A percentile compares a stretch with the other conserved stretches of the same genome.
phyloP scores from a whole-genome alignment of 2,113 vertebrate species.

The Sus scrofa region T2T-Sscrofa CM000812.6:15085501-15086000 shows the following conservation, averaged over 20 bases:
- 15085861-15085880: neutral
- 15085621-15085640: neutral
- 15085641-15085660: neutral
- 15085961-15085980: no score
- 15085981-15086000: no score
- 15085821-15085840: neutral
- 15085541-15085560: neutral
- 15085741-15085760: neutral
- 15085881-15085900: neutral
- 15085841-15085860: neutral
- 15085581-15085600: neutral
- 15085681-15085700: neutral
- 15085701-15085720: neutral
- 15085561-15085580: neutral
- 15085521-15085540: neutral
- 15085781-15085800: neutral
- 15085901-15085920: no score
- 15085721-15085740: neutral
- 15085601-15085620: neutral
- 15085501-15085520: neutral
- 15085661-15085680: neutral
- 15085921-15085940: no score
- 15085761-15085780: neutral
- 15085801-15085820: neutral
- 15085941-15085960: no score